phyloP scores from a whole-genome alignment of 2,113 vertebrate species.

The Brienomyrus brachyistius region DNA sequence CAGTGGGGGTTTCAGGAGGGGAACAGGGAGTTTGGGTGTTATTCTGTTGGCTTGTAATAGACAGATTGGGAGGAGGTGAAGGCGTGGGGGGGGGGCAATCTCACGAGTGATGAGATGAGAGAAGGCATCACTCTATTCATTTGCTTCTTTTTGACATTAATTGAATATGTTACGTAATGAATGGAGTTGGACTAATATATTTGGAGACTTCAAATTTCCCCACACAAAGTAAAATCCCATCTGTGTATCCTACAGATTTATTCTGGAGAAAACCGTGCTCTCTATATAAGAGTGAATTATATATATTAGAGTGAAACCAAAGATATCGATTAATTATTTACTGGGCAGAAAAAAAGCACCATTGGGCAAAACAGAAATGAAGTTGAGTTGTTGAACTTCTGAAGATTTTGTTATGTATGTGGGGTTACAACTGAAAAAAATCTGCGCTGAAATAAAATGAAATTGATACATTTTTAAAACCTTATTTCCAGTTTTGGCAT shows the following conservation, averaged over 20 bases:
- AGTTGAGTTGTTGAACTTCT: neutral
- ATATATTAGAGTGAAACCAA: neutral
- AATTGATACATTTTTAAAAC: slow-evolving; percentile 47
- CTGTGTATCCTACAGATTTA: neutral
- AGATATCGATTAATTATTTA: neutral
- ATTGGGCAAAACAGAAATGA: neutral
- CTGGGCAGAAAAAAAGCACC: neutral
- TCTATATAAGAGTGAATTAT: neutral
- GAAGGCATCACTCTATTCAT: neutral
- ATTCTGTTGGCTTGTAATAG: neutral
- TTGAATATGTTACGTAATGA: neutral
- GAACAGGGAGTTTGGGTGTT: slow-evolving; percentile 23
- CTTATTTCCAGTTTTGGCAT: slow-evolving; percentile 62
- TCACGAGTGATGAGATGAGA: neutral
- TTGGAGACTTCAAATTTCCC: neutral
- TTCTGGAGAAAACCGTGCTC: neutral
- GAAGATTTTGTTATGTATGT: slow-evolving; percentile 37
- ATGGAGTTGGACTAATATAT: neutral
- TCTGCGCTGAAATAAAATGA: slow-evolving; percentile 50
- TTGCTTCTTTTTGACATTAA: neutral
- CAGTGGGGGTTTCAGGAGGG: slow-evolving; percentile 6
- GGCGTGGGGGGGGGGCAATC: neutral
- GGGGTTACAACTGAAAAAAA: slow-evolving; percentile 52
- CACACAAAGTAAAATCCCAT: neutral
- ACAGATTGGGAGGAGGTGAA: neutral